These are phyloP conservation scores for Hydractinia symbiolongicarpus DNA, from an alignment of 30 jellyfish, hydroid and myxozoan genomes.

Conservation along the genomic window DNA sequence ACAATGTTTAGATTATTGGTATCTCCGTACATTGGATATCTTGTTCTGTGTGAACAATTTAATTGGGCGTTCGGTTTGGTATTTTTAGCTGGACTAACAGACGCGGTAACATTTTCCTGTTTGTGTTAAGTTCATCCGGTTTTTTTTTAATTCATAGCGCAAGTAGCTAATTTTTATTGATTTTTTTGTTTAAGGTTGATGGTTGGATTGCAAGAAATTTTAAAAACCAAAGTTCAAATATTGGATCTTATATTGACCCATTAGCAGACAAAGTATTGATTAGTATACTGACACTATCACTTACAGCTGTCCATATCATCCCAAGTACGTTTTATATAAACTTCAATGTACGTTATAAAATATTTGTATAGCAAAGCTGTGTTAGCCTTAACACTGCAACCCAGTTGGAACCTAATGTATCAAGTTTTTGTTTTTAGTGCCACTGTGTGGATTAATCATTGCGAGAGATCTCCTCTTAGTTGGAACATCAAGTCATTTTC, in stretches of 20 bases:
- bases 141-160: background rate
- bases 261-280: slow-evolving; percentile 81
- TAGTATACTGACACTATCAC: slow-evolving; percentile 53
- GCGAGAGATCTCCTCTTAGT: slow-evolving; percentile 69
- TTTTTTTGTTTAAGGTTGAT: slow-evolving; percentile 55
- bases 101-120: slow-evolving; percentile 42
- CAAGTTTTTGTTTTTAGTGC: slow-evolving; percentile 30
- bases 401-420: background rate
- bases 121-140: background rate
- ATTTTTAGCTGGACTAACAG: slow-evolving; percentile 89
- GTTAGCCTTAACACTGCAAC: no score
- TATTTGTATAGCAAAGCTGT: background rate
- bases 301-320: slow-evolving; percentile 55
- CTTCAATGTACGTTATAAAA: background rate
- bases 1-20: slow-evolving; percentile 53
- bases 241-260: slow-evolving; percentile 96
- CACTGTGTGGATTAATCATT: slow-evolving; percentile 68
- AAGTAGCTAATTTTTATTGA: background rate
- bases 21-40: slow-evolving; percentile 85
- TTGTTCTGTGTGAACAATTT: slow-evolving; percentile 45
- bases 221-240: slow-evolving; percentile 57
- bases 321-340: slow-evolving; percentile 53
- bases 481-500: slow-evolving; percentile 55
- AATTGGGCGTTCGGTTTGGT: slow-evolving; percentile 62
- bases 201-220: slow-evolving; percentile 91